A percentile compares a stretch with the other conserved stretches of the same genome.
Conservation (phyloP, 2,113 vertebrate genomes). For the Sander vitreus region DNA sequence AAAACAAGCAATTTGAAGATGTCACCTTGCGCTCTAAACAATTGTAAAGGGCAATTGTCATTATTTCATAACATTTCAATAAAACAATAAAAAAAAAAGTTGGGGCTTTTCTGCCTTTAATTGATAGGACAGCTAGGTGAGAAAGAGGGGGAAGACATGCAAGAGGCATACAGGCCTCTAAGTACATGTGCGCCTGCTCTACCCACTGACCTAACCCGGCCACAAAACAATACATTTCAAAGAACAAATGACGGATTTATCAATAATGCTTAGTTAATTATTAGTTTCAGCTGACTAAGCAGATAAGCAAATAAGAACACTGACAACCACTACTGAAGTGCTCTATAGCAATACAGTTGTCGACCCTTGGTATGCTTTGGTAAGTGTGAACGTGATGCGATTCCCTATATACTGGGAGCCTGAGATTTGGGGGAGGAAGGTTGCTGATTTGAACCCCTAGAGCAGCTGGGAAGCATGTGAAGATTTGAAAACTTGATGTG, state of each 20-base stretch:
- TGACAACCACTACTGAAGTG: not conserved
- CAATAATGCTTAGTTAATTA: not conserved
- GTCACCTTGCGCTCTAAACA: not conserved
- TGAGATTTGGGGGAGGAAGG: not conserved
- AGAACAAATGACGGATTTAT: not conserved
- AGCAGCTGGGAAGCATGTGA: not conserved
- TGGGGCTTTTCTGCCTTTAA: too few species aligned
- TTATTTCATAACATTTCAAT: not conserved
- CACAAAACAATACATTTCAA: not conserved
- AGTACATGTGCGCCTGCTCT: too few species aligned
- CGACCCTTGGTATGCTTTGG: not conserved
- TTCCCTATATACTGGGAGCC: not conserved
- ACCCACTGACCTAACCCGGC: too few species aligned
- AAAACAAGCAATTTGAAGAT: not conserved
- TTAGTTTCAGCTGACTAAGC: too few species aligned
- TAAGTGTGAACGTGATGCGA: not conserved
- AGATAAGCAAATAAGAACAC: not conserved
- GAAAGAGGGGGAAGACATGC: too few species aligned
- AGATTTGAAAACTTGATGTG: not conserved
- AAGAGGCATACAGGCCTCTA: too few species aligned
- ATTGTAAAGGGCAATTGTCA: too few species aligned
- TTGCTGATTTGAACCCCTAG: not conserved
- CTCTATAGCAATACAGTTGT: not conserved
- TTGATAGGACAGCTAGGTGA: too few species aligned
- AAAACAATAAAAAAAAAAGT: not conserved